Percentiles rank a stretch among this genome's conserved stretches.
Evolutionary conservation across 2,888 invertebrate genomes (phyloP).

Genomic region (Flexamia atlantica): DNA sequence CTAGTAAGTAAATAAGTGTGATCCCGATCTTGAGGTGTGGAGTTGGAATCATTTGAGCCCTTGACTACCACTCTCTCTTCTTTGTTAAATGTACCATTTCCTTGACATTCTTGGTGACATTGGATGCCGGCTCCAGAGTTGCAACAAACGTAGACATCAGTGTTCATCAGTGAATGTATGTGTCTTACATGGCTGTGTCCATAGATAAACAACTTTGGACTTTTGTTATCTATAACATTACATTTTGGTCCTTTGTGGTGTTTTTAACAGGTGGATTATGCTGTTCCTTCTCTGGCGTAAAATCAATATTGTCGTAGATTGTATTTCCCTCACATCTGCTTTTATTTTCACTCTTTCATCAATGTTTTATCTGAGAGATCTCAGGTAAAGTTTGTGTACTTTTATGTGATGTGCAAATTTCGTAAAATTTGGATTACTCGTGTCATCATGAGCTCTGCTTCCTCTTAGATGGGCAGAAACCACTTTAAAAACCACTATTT

Average conservation of each 20-base stretch:
- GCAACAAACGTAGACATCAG: neutral
- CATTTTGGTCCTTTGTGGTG: neutral
- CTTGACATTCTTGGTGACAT: neutral
- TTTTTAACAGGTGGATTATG: no score
- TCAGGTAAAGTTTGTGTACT: neutral
- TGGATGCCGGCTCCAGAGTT: neutral
- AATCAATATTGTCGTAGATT: neutral
- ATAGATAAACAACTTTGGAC: neutral
- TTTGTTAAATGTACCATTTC: neutral
- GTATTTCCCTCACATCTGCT: neutral
- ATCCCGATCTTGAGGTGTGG: neutral
- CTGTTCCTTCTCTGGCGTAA: neutral
- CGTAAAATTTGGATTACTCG: no score
- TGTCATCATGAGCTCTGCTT: no score
- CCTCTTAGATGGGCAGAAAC: no score
- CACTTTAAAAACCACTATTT: no score
- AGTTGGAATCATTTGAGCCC: neutral
- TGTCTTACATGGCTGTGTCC: neutral
- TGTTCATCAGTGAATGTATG: neutral
- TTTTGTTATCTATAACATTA: neutral
- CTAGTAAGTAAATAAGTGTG: neutral
- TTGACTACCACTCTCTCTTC: neutral
- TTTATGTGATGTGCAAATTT: no score
- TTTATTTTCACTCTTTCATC: neutral
- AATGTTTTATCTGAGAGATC: neutral